Conservation (phyloP, 1,140 invertebrate species). For the Musca vetustissima region DNA sequence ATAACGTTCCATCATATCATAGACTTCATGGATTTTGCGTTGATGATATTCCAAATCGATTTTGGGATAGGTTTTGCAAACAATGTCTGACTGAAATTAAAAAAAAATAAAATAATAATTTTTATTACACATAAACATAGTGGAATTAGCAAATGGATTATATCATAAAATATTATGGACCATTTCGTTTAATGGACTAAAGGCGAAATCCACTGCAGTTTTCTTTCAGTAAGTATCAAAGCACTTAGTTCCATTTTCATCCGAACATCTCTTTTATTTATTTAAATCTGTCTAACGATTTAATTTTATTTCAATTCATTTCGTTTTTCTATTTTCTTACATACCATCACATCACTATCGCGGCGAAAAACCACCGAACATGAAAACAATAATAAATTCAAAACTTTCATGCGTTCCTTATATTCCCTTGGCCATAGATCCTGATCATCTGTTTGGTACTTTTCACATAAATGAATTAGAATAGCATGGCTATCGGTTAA, state of each 20-base stretch:
- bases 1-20: conserved; percentile 41
- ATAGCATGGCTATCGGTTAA: conserved; percentile 54
- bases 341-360: conserved; percentile 54
- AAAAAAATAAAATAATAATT: too few relatives aligned
- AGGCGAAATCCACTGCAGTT: too few relatives aligned
- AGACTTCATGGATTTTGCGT: conserved; percentile 48
- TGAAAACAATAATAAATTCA: conserved; percentile 50
- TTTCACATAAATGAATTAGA: conserved; percentile 48
- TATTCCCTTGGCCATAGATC: conserved; percentile 35
- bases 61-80: conserved; percentile 41
- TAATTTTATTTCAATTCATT: too few relatives aligned
- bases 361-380: conserved; percentile 50
- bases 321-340: background rate
- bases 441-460: conserved; percentile 32
- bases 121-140: too few relatives aligned
- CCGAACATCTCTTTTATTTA: too few relatives aligned
- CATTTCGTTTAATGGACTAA: too few relatives aligned
- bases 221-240: too few relatives aligned
- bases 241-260: too few relatives aligned
- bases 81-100: conserved; percentile 43
- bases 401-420: conserved; percentile 36
- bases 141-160: too few relatives aligned
- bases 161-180: too few relatives aligned
- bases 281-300: too few relatives aligned
- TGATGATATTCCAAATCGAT: conserved; percentile 45